Evolutionary conservation across 2,797 vertebrate species (phyloP).

Genomic region (Orestias chungarensis): DNA sequence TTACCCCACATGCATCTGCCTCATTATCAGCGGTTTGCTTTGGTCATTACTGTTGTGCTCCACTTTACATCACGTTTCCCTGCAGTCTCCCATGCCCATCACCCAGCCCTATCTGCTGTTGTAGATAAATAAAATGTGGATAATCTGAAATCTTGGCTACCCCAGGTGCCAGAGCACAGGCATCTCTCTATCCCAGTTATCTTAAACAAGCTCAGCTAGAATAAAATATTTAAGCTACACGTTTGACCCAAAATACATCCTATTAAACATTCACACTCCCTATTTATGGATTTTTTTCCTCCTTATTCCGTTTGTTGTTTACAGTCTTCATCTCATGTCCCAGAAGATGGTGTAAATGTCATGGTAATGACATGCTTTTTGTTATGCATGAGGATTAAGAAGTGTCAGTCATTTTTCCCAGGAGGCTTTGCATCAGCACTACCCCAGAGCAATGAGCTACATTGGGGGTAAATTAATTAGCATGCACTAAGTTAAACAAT

Average conservation of each 20-base stretch:
- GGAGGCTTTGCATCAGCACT: slow-evolving; percentile 56
- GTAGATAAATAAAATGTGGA: slow-evolving; percentile 66
- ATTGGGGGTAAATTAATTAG: slow-evolving; percentile 60
- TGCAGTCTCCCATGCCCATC: slow-evolving; percentile 40
- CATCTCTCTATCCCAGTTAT: slow-evolving; percentile 17
- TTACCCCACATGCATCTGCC: slow-evolving; percentile 41
- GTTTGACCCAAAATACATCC: slow-evolving; percentile 47
- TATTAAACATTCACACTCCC: slow-evolving; percentile 47
- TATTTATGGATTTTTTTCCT: slow-evolving; percentile 51
- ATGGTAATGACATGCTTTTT: slow-evolving; percentile 71
- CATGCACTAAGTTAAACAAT: slow-evolving; percentile 38
- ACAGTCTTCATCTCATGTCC: slow-evolving; percentile 33
- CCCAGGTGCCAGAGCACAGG: slow-evolving; percentile 39
- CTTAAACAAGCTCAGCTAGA: slow-evolving; percentile 7
- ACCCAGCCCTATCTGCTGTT: slow-evolving; percentile 53
- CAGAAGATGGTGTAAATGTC: slow-evolving; percentile 62
- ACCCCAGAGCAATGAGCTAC: slow-evolving; percentile 51
- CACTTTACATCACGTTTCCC: slow-evolving; percentile 53
- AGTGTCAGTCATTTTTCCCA: slow-evolving; percentile 70
- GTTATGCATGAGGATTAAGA: slow-evolving; percentile 62
- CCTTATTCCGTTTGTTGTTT: slow-evolving; percentile 53
- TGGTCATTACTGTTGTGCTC: slow-evolving; percentile 59
- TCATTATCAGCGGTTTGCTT: slow-evolving; percentile 63
- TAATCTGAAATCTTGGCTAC: slow-evolving; percentile 59
- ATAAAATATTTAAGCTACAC: slow-evolving; percentile 27